Conservation (phyloP, 2,113 vertebrate genomes). For the Atrichornis clamosus region DNA sequence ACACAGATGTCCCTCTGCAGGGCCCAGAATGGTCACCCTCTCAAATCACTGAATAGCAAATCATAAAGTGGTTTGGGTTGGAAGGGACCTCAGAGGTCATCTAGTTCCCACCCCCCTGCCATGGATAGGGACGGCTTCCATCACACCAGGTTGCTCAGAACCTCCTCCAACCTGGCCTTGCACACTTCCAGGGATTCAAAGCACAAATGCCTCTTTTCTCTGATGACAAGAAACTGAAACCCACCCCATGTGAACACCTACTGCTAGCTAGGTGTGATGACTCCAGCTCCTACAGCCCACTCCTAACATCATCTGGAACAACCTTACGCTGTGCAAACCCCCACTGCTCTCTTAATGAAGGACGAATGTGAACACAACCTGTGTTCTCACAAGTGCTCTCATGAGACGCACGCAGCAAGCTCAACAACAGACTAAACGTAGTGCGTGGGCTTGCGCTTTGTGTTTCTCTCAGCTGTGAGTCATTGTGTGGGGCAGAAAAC, state of each 20-base stretch:
- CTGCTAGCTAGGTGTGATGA: neutral
- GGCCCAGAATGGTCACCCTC: neutral
- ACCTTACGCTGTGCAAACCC: neutral
- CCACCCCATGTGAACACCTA: neutral
- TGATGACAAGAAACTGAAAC: neutral
- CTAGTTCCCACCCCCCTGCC: neutral
- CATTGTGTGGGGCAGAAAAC: neutral
- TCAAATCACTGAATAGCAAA: neutral
- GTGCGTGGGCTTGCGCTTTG: neutral
- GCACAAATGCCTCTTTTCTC: neutral
- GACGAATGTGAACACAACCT: neutral
- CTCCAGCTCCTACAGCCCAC: neutral
- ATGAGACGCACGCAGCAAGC: neutral
- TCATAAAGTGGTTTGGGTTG: neutral
- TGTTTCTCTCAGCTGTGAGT: slow-evolving; percentile 23
- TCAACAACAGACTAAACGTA: neutral
- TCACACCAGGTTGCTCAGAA: neutral
- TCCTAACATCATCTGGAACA: neutral
- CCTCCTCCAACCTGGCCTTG: neutral
- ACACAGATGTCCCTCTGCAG: neutral
- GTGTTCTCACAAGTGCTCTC: neutral
- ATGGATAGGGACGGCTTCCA: neutral
- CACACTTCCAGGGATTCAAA: neutral
- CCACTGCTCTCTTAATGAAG: neutral
- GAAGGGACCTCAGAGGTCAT: neutral